A percentile compares a stretch with the other conserved stretches of the same genome.
Conservation (phyloP, 2,888 invertebrate genomes). For the Elmis aenea region DNA sequence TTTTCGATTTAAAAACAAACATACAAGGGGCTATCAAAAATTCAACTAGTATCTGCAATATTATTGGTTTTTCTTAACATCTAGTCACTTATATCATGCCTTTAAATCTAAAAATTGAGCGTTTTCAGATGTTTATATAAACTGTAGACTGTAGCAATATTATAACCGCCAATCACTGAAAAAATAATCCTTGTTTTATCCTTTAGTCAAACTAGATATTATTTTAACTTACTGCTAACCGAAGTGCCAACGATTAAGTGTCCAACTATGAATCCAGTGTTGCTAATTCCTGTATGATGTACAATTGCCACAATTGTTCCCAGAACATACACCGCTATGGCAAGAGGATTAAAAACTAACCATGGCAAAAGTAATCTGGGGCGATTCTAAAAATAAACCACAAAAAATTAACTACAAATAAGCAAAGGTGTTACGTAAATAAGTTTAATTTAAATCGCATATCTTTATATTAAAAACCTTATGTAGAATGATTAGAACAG, state of each 20-base stretch:
- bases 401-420: too few species aligned
- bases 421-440: too few species aligned
- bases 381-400: slow-evolving; percentile 37
- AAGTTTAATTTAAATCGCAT: too few species aligned
- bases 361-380: slow-evolving; percentile 39
- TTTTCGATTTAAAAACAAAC: too few species aligned
- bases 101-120: slow-evolving; percentile 42
- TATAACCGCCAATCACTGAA: slow-evolving; percentile 39
- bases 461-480: too few species aligned
- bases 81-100: too few species aligned
- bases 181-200: slow-evolving; percentile 22
- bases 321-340: slow-evolving; percentile 34
- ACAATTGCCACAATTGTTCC: slow-evolving; percentile 36
- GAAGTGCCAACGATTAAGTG: slow-evolving; percentile 34
- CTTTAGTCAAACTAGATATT: slow-evolving; percentile 1
- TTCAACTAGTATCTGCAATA: too few species aligned
- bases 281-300: slow-evolving; percentile 34
- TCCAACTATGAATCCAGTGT: slow-evolving; percentile 34
- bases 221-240: slow-evolving; percentile 38
- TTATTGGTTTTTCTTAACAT: too few species aligned
- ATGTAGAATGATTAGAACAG: too few species aligned
- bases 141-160: slow-evolving; percentile 36
- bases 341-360: slow-evolving; percentile 38
- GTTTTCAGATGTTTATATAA: slow-evolving; percentile 39
- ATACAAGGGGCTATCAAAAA: too few species aligned